phyloP scores from a whole-genome alignment of 1,140 invertebrate genomes.

The Pseudomyrmex gracilis region DNA sequence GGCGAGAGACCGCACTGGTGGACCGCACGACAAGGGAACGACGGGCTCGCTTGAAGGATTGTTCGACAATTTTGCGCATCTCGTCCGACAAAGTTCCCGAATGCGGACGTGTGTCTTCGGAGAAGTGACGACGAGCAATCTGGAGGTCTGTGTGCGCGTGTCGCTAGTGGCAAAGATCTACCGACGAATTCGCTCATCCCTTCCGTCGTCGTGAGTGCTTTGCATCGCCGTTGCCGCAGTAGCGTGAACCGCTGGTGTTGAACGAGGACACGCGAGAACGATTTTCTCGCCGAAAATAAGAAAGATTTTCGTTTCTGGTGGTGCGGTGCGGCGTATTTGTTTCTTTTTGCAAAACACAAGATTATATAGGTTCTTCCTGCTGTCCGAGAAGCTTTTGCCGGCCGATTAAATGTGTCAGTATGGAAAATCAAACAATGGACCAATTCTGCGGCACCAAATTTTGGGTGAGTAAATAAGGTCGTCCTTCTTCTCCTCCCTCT shows the following conservation, averaged over 20 bases:
- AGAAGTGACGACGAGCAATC: too few species aligned
- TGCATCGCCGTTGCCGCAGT: too few species aligned
- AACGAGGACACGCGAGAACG: too few species aligned
- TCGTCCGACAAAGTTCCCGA: too few species aligned
- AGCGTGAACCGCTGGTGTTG: too few species aligned
- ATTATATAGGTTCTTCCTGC: neutral
- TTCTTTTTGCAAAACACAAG: neutral
- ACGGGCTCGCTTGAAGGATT: too few species aligned
- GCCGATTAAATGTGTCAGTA: constrained; percentile 76
- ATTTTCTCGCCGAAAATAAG: neutral
- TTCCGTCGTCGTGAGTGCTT: too few species aligned
- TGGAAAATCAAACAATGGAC: constrained; percentile 85
- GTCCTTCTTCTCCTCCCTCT: neutral
- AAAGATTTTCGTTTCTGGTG: neutral
- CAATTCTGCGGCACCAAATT: constrained; percentile 88
- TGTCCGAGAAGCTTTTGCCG: neutral
- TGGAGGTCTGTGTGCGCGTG: too few species aligned
- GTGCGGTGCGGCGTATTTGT: neutral
- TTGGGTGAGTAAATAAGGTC: constrained; percentile 86
- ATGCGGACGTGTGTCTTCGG: too few species aligned
- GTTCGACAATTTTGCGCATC: too few species aligned
- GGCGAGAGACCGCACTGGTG: neutral
- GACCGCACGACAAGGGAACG: neutral
- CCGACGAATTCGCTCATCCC: too few species aligned
- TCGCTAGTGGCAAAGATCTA: too few species aligned